Conservation (phyloP, 2,797 vertebrate species). For the Clamator glandarius region DNA sequence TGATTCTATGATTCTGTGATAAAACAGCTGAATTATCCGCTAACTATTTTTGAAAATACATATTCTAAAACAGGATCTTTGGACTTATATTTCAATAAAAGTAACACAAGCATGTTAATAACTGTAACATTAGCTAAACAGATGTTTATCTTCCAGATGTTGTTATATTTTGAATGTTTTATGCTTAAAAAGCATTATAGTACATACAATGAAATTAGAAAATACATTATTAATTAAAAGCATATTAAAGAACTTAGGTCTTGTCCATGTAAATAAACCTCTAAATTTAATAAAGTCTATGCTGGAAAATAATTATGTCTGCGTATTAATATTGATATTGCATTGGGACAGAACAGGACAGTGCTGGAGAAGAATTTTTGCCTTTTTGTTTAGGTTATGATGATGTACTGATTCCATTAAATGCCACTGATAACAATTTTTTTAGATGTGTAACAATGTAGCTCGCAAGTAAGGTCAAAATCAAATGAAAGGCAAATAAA, state of each 20-base stretch:
- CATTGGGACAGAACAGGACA: neutral
- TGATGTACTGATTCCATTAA: slow-evolving; percentile 31
- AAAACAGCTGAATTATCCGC: neutral
- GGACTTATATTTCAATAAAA: neutral
- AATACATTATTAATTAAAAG: slow-evolving; percentile 30
- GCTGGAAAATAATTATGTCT: slow-evolving; percentile 27
- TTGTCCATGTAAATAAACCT: neutral
- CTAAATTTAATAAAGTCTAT: neutral
- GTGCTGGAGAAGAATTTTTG: neutral
- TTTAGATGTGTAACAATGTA: neutral
- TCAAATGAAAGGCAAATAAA: slow-evolving; percentile 3
- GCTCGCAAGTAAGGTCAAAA: neutral
- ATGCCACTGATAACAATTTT: neutral
- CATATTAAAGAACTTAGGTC: neutral
- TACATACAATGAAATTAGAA: neutral
- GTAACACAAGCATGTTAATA: neutral
- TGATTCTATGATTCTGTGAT: too few species aligned
- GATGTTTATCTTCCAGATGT: neutral
- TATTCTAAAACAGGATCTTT: neutral
- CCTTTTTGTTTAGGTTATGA: neutral
- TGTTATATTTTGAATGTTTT: neutral
- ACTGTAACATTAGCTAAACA: neutral
- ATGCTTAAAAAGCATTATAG: neutral
- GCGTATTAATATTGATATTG: slow-evolving; percentile 22
- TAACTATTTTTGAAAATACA: neutral